Conservation (phyloP, 2,113 vertebrate genomes). For the Myodes glareolus region DNA sequence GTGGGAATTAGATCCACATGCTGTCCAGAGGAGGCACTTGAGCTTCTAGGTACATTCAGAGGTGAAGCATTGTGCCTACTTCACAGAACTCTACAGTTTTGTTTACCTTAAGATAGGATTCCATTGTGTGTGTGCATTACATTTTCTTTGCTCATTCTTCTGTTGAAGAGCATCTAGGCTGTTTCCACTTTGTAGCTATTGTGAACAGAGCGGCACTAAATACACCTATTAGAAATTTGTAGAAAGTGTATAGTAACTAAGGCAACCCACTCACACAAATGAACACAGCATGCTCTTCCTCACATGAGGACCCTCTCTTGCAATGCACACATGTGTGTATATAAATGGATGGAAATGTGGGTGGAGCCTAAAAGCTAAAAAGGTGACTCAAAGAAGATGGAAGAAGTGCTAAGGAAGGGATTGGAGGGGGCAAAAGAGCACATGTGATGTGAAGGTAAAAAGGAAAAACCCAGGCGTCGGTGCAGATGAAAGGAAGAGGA, state of each 20-base stretch:
- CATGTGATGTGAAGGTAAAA: neutral
- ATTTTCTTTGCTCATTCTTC: neutral
- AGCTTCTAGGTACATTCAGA: too few relatives aligned
- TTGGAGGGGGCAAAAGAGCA: neutral
- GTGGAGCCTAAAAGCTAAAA: neutral
- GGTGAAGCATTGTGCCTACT: too few relatives aligned
- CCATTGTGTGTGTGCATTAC: too few relatives aligned
- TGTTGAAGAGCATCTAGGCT: neutral
- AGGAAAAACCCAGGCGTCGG: neutral
- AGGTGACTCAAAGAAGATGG: neutral
- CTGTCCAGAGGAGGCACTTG: neutral
- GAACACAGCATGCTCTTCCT: neutral
- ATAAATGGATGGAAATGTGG: neutral
- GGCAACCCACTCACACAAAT: neutral
- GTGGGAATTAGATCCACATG: neutral
- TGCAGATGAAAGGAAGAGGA: neutral
- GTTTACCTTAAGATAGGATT: neutral
- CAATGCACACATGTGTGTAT: neutral
- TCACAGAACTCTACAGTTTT: neutral
- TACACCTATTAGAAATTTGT: neutral
- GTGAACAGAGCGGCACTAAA: neutral
- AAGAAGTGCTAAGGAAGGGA: neutral
- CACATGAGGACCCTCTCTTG: neutral
- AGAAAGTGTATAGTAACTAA: neutral
- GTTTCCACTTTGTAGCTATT: neutral